Percentiles rank a stretch among this genome's conserved stretches.
phyloP scores from a whole-genome alignment of 2,797 vertebrate species.

The Linurgus olivaceus region DNA sequence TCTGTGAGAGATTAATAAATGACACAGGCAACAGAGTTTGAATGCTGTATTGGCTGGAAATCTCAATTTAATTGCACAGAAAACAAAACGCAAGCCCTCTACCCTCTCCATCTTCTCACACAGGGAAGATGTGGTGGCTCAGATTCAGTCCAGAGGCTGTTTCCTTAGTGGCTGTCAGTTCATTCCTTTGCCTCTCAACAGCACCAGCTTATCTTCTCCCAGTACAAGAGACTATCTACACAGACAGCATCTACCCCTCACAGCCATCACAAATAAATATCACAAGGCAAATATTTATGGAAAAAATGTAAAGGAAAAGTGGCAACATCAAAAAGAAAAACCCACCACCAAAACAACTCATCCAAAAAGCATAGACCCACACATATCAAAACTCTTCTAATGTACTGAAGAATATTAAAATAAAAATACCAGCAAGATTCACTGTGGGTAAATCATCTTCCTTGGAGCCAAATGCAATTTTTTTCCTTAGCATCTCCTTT shows the following conservation, averaged over 20 bases:
- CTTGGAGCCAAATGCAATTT: background rate
- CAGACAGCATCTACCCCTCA: background rate
- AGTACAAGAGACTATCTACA: background rate
- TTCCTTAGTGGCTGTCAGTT: background rate
- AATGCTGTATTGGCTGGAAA: background rate
- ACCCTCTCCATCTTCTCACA: background rate
- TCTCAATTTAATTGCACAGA: background rate
- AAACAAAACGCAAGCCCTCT: background rate
- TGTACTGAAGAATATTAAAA: background rate
- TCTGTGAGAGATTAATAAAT: background rate
- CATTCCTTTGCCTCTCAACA: background rate
- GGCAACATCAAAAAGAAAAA: background rate
- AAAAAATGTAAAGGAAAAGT: rapidly evolving
- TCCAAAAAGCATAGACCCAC: background rate
- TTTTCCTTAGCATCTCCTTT: background rate
- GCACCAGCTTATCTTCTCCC: background rate
- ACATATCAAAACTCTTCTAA: background rate
- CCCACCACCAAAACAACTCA: background rate
- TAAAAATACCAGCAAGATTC: background rate
- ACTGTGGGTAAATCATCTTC: background rate
- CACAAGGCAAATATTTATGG: background rate
- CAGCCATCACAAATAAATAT: background rate
- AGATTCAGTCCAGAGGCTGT: background rate
- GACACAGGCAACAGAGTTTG: background rate
- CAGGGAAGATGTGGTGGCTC: background rate